These are phyloP conservation scores for Aplysina aerophoba DNA, from an alignment of 37 sponge, comb jelly and placozoan genomes.

Conservation along the genomic window DNA sequence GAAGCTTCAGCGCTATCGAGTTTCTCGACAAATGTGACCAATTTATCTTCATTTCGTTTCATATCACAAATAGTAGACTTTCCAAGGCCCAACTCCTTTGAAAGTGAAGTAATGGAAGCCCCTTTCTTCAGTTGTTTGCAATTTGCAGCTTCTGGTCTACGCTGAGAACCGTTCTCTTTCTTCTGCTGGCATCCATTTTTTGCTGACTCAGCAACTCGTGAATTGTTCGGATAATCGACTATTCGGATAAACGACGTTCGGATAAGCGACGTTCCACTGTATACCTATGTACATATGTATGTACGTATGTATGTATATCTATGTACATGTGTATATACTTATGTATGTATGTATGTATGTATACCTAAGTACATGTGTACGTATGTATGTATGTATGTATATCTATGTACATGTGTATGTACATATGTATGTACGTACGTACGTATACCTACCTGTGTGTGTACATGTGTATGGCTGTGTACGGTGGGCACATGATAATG, in stretches of 20 bases:
- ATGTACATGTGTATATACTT: too few species aligned
- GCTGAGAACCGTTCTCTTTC: constrained; percentile 16
- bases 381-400: too few species aligned
- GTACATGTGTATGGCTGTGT: too few species aligned
- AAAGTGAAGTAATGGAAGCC: constrained; percentile 32
- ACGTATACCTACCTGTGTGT: too few species aligned
- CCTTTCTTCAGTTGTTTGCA: constrained; percentile 30
- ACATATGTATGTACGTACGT: too few species aligned
- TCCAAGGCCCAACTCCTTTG: constrained; percentile 61
- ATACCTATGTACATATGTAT: neutral
- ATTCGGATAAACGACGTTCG: constrained; percentile 19
- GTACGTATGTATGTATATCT: too few species aligned
- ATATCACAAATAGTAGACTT: constrained; percentile 57
- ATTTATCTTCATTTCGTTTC: constrained; percentile 53
- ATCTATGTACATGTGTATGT: too few species aligned
- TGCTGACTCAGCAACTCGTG: constrained; percentile 23
- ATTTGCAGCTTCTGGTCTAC: constrained; percentile 30
- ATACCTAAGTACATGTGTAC: too few species aligned
- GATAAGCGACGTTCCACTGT: constrained; percentile 34
- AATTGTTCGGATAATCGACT: constrained; percentile 28
- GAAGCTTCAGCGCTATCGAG: constrained; percentile 27
- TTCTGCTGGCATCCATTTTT: constrained; percentile 21
- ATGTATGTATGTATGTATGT: too few species aligned
- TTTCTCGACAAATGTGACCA: constrained; percentile 40
- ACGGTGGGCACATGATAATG: too few species aligned